These are phyloP conservation scores for Bembecia ichneumoniformis DNA, from an alignment of 2,888 invertebrate species.

Conservation along the genomic window DNA sequence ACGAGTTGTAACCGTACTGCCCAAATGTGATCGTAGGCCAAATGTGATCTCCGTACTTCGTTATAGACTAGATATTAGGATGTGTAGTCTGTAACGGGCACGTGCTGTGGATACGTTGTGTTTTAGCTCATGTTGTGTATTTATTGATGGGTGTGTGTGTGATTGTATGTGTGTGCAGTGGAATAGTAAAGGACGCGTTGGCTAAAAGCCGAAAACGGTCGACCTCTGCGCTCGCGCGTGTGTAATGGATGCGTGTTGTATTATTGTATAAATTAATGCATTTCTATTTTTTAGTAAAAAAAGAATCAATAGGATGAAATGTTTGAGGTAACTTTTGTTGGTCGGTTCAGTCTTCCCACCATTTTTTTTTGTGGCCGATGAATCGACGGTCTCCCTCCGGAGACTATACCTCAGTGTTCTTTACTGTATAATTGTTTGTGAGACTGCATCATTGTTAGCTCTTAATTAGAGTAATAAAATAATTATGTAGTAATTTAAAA, in stretches of 20 bases:
- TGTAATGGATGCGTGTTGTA: constrained; percentile 14
- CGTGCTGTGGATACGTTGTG: constrained; percentile 39
- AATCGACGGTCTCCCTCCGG: constrained; percentile 40
- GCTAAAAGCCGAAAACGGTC: constrained; percentile 23
- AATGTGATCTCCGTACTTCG: constrained; percentile 51
- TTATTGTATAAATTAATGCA: constrained; percentile 55
- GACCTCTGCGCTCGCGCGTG: constrained; percentile 30
- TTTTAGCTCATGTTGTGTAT: constrained; percentile 59
- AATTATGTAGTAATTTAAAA: constrained; percentile 60
- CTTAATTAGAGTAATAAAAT: constrained; percentile 54
- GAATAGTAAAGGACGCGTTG: constrained; percentile 1
- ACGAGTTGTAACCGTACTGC: constrained; percentile 78
- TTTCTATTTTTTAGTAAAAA: constrained; percentile 51
- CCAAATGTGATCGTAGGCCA: constrained; percentile 47
- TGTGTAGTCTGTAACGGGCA: constrained; percentile 21
- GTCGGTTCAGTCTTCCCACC: constrained; percentile 26
- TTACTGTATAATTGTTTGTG: constrained; percentile 59
- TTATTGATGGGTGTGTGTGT: constrained; percentile 40
- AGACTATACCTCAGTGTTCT: constrained; percentile 58
- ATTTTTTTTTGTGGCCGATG: constrained; percentile 12
- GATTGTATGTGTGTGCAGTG: constrained; percentile 15
- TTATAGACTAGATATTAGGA: constrained; percentile 21
- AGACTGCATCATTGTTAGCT: constrained; percentile 71
- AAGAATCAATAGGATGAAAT: constrained; percentile 29
- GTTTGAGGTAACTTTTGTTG: constrained; percentile 26